Conservation (phyloP, 2,113 vertebrate genomes). For the Urocitellus parryii region DNA sequence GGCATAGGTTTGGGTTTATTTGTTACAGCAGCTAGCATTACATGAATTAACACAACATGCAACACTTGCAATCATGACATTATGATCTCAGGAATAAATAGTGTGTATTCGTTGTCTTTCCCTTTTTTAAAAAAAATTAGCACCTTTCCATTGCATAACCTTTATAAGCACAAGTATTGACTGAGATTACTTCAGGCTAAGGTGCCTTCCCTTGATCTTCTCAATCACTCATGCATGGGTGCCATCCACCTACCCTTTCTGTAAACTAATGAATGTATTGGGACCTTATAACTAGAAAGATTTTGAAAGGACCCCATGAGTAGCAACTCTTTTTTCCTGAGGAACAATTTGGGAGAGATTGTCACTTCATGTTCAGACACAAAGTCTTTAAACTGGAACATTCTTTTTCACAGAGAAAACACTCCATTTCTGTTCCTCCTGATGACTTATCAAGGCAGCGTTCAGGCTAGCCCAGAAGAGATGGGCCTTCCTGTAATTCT, state of each 20-base stretch:
- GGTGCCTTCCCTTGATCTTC: background rate
- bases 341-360: background rate
- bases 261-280: background rate
- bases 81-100: background rate
- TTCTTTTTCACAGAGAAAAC: background rate
- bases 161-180: background rate
- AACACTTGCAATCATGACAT: background rate
- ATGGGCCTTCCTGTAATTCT: fast-evolving
- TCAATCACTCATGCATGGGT: background rate
- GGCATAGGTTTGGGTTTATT: background rate
- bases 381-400: background rate
- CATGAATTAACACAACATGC: background rate
- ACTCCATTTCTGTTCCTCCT: background rate
- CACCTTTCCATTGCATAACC: background rate
- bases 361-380: background rate
- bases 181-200: background rate
- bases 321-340: background rate
- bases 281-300: background rate
- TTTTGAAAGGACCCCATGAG: background rate
- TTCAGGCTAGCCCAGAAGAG: background rate
- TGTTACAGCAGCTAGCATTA: background rate
- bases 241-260: background rate
- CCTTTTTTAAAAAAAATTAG: background rate
- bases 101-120: background rate
- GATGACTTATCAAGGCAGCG: background rate